A percentile compares a stretch with the other conserved stretches of the same genome.
These are phyloP conservation scores for Latheticus oryzae DNA, from an alignment of 2,888 invertebrate genomes.

Conservation along the genomic window DNA sequence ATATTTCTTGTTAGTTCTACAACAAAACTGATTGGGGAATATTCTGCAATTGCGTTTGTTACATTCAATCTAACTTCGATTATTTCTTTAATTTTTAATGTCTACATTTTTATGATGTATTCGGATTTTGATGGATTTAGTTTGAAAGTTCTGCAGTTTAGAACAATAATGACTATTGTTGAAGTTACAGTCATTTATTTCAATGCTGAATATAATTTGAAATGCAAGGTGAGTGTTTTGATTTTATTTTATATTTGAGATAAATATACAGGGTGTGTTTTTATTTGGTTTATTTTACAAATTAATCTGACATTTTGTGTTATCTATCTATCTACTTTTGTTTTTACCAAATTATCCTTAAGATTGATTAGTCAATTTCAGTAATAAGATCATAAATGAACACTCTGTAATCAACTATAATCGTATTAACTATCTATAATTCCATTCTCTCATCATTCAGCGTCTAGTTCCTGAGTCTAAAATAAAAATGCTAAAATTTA, in stretches of 20 bases:
- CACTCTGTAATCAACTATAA: too few species aligned
- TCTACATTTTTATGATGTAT: slow-evolving; percentile 5
- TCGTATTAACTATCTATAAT: too few species aligned
- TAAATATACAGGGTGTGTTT: not conserved
- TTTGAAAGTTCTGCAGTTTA: not conserved
- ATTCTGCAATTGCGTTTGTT: not conserved
- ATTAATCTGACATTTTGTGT: too few species aligned
- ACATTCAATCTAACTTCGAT: not conserved
- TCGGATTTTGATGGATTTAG: not conserved
- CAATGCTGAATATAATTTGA: not conserved
- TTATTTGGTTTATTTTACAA: not conserved
- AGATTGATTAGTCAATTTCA: not conserved
- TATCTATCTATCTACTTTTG: too few species aligned
- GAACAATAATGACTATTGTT: not conserved
- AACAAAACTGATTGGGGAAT: slow-evolving; percentile 1
- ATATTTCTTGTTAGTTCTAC: not conserved
- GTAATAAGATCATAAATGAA: not conserved
- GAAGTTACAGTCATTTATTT: not conserved
- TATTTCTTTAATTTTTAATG: slow-evolving; percentile 5
- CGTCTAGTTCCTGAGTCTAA: too few species aligned
- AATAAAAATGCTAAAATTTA: too few species aligned
- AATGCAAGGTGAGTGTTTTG: slow-evolving; percentile 1
- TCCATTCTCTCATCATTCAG: too few species aligned
- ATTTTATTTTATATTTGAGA: too few species aligned
- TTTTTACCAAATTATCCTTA: too few species aligned